Evolutionary conservation across 2,888 invertebrate species (phyloP).

Genomic region (Teleiodes luculella): DNA sequence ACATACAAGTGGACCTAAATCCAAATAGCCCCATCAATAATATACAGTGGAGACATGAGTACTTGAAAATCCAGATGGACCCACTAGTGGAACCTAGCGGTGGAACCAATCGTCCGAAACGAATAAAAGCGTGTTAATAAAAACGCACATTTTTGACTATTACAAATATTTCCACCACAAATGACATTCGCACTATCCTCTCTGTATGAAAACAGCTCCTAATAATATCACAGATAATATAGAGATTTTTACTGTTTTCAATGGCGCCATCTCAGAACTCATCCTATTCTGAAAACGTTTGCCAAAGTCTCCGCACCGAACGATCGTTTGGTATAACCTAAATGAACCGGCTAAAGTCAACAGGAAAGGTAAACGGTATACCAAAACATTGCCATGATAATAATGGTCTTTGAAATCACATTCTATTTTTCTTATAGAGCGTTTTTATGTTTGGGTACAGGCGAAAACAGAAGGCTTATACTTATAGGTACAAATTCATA

Average conservation of each 20-base stretch:
- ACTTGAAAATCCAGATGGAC: too few relatives aligned
- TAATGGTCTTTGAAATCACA: constrained; percentile 33
- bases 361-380: constrained; percentile 45
- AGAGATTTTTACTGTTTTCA: neutral
- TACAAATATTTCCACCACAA: too few relatives aligned
- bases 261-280: neutral
- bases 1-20: too few relatives aligned
- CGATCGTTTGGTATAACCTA: constrained; percentile 50
- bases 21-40: too few relatives aligned
- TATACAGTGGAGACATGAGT: too few relatives aligned
- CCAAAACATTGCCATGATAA: constrained; percentile 48
- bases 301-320: constrained; percentile 39
- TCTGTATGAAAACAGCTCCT: neutral
- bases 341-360: constrained; percentile 61
- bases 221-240: neutral
- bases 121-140: too few relatives aligned
- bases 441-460: constrained; percentile 21
- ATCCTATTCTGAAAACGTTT: constrained; percentile 25
- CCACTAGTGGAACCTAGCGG: too few relatives aligned
- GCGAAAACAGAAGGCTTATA: neutral
- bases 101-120: too few relatives aligned
- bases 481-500: too few relatives aligned
- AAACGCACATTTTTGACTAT: too few relatives aligned
- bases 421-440: constrained; percentile 35
- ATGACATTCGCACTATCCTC: neutral